Evolutionary conservation across 2,797 vertebrate species (phyloP), one percentile per base, ranked within the genome.

Genomic region (Vipera ursinii): DNA sequence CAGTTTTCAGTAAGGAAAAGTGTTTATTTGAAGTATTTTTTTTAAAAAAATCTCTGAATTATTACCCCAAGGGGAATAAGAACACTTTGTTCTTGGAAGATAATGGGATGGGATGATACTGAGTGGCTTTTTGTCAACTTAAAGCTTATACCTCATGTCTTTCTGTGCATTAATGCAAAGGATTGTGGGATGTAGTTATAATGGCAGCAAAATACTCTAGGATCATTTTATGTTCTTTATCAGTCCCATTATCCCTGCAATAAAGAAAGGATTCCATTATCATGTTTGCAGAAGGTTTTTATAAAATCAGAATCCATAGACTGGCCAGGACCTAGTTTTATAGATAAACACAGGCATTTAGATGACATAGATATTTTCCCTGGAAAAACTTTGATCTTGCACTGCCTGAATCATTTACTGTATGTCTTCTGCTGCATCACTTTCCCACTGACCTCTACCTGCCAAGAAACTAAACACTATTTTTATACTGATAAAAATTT

Each of bases 1-100:
- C 86, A 95, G 78, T 12, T 94, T 95, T 12, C 90, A 95, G 93
- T 87, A 94, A 61, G 60, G 88, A 86, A 93, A 95, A 93, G 93
- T 93, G 57, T 94, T 96, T 93, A 44, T 82, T 94, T 95, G 86
- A 4, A 95, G 8, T 94, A 92, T 10, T 53, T 9, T 53, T 53
- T 53, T 10, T 93, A 63, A 87, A 60, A 65, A 86, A 60, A 32
- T 13, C 93, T 86, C 90, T 94, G 38, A 93, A 92, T 92, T 89
- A 85, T 26, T 92, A 94, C 94, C 87, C 91, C 85, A 96, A 91
- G 92, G 56, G 69, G 63, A 92, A 87, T 92, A 17, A 86, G 38
- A 88, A 89, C 55, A 93, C 92, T 91, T 93, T 94, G 94, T 93
- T 51, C 57, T 87, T 91, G 93, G 61, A 95, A 91, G 51, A 90